Evolutionary conservation across 2,113 vertebrate species (phyloP), one percentile per base, ranked within the genome.

Genomic region (Jaculus jaculus): DNA sequence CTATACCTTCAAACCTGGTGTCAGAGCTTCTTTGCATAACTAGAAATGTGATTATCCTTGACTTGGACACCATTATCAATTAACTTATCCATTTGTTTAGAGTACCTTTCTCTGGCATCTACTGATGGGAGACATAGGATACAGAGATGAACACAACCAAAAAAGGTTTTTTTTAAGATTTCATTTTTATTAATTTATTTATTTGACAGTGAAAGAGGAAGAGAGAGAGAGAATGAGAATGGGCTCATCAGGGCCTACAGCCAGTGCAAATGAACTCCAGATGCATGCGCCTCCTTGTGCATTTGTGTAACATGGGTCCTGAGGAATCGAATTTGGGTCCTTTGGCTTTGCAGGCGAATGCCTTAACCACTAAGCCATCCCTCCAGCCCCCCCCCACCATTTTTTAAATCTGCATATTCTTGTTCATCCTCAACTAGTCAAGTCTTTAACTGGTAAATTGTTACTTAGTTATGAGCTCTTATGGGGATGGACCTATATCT

Each of bases 71-170:
- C 7, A 11, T 2, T 15, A 54, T 54, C 13, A 8, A 77, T 91
- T 77, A n/a, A 90, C 80, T 65, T 73, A 71, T 51, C 51, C 7
- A 71, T 90, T 90, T 87, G n/a, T 47, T 93, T 86, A 89, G 34
- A 68, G 34, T 58, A 47, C 1, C 5, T 54, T 47, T 12, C n/a
- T 82, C 18, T 91, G 54, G 23, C 13, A 79, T 65, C 24, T n/a
- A 80, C 13, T 88, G 8, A 69, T 60, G 10, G 80, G 79, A 37
- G 26, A 47, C 13, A 54, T 66, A 16, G 18, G 21, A 47, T 71
- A 75, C 21, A 83, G 18, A 66, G 26, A 75, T 54, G 13, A 83
- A 42, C 6, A 79, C 68, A 74, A 79, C 10, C 15, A 54, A 54
- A 15, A 54, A n/a, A n/a, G n/a, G n/a, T n/a, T n/a, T n/a, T n/a